Conservation (phyloP, 1,140 invertebrate species). For the Psilanteris sp. region DNA sequence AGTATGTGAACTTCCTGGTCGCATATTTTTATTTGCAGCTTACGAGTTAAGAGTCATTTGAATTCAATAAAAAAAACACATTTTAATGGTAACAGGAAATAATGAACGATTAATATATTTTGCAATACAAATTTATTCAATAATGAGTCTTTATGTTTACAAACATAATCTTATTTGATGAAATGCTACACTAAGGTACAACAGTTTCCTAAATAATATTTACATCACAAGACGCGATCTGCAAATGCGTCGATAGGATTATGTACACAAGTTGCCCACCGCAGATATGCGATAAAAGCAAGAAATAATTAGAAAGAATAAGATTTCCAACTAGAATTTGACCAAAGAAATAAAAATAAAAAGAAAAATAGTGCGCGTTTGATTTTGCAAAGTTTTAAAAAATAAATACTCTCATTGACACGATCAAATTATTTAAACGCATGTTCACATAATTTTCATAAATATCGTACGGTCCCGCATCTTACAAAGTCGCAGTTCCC, state of each 20-base stretch:
- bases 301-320: too few relatives aligned
- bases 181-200: conserved; percentile 8
- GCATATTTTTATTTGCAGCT: too few relatives aligned
- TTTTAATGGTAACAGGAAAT: too few relatives aligned
- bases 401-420: not conserved
- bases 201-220: conserved; percentile 27
- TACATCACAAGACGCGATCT: conserved; percentile 15
- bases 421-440: not conserved
- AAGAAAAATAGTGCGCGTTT: too few relatives aligned
- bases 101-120: not conserved
- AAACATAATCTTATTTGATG: conserved; percentile 31
- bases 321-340: too few relatives aligned
- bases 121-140: conserved; percentile 58
- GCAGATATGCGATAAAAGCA: conserved; percentile 2
- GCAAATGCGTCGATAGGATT: not conserved
- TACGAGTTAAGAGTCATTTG: too few relatives aligned
- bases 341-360: not conserved
- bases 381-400: not conserved
- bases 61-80: not conserved
- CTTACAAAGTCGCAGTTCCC: conserved; percentile 80
- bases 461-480: conserved; percentile 82
- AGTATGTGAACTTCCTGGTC: too few relatives aligned
- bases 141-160: conserved; percentile 43
- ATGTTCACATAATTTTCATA: conserved; percentile 73
- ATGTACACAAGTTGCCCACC: conserved; percentile 52